Evolutionary conservation across 1,140 invertebrate species (phyloP).

Genomic region (Sminthurides bifidus): DNA sequence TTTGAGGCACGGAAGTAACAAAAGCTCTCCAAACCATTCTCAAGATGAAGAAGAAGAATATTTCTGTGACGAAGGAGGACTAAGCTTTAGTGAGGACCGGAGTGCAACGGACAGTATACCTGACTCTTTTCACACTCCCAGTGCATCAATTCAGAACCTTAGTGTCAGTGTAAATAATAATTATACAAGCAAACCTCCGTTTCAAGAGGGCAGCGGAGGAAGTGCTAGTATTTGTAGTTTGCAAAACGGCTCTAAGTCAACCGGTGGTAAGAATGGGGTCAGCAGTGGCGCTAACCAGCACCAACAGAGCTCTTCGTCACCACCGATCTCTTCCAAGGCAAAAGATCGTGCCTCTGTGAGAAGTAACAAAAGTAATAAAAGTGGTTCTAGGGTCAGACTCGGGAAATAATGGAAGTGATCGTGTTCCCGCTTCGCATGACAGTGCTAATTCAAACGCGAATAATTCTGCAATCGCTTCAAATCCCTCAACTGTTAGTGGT

Average conservation of each 20-base stretch:
- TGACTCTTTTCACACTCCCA: conserved; percentile 23
- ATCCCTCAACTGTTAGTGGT: too few species aligned
- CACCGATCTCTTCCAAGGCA: too few species aligned
- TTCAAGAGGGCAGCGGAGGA: not conserved
- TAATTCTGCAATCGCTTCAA: too few species aligned
- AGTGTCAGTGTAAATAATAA: not conserved
- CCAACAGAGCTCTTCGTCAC: not conserved
- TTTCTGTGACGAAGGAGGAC: not conserved
- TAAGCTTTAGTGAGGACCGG: conserved; percentile 4
- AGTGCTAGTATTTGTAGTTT: not conserved
- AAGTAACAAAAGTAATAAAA: not conserved
- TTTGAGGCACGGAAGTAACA: not conserved
- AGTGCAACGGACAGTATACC: conserved; percentile 2
- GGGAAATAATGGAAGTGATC: not conserved
- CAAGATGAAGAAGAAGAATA: not conserved
- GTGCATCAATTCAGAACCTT: conserved; percentile 20
- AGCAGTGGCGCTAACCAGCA: not conserved
- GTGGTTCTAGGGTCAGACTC: not conserved
- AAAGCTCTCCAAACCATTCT: not conserved
- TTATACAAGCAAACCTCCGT: not conserved
- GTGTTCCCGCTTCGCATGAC: not conserved
- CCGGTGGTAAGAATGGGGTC: not conserved
- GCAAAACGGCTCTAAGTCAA: not conserved
- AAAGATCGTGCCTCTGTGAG: not conserved
- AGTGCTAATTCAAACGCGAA: not conserved